phyloP scores from a whole-genome alignment of 2,113 vertebrate species.

The Sula dactylatra region DNA sequence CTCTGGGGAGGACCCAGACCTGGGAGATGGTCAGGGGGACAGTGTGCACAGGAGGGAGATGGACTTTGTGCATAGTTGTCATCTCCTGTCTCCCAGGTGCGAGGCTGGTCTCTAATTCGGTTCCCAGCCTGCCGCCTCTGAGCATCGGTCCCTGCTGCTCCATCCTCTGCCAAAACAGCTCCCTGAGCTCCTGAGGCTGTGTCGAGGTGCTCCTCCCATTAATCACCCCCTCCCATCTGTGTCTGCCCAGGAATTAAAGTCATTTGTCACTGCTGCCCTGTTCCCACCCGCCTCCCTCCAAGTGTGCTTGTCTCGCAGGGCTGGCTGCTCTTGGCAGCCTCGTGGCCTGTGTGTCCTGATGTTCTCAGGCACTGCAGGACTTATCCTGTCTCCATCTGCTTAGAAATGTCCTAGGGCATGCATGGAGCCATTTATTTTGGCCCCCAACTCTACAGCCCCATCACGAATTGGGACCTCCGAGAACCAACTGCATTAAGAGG shows the following conservation, averaged over 20 bases:
- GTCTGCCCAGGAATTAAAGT: slow-evolving; percentile 47
- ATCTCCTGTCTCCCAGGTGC: background rate
- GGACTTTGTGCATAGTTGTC: rapidly evolving
- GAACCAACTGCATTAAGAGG: rapidly evolving
- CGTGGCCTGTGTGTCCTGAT: rapidly evolving
- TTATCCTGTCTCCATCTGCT: background rate
- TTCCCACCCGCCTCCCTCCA: background rate
- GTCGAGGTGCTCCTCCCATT: background rate
- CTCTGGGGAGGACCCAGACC: background rate
- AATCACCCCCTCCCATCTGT: background rate
- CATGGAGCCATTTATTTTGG: background rate
- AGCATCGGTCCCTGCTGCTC: background rate
- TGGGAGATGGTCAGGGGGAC: background rate
- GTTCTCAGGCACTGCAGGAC: rapidly evolving
- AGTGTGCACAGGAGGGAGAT: background rate
- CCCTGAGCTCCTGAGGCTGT: background rate
- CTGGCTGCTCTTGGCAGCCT: background rate
- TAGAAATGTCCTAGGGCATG: background rate
- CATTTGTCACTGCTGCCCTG: slow-evolving; percentile 35
- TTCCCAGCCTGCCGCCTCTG: background rate
- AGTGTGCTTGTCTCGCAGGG: rapidly evolving
- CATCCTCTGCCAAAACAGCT: background rate
- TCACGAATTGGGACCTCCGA: background rate
- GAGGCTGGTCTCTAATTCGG: background rate
- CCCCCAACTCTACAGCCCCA: background rate